phyloP scores from a whole-genome alignment of 2,113 vertebrate genomes.

The Pseudopodoces humilis region DNA sequence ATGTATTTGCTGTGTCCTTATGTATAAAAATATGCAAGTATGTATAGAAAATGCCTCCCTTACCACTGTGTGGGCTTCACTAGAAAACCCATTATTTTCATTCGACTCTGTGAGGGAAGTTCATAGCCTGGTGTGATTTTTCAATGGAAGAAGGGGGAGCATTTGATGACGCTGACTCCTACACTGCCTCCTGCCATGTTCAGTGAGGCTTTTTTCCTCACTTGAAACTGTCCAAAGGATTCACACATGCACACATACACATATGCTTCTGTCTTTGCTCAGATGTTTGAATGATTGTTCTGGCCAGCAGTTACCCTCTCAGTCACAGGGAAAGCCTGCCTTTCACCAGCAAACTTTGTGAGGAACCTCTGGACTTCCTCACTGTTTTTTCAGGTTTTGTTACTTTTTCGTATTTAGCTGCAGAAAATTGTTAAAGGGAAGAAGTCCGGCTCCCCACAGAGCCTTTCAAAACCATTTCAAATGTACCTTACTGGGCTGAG shows the following conservation, averaged over 20 bases:
- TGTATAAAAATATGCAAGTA: neutral
- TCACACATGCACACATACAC: neutral
- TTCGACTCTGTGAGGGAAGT: neutral
- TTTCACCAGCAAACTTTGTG: neutral
- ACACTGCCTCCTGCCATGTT: neutral
- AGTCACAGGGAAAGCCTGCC: neutral
- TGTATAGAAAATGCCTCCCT: neutral
- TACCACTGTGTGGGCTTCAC: neutral
- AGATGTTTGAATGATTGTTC: neutral
- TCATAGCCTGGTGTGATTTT: neutral
- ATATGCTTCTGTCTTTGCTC: neutral
- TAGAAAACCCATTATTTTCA: neutral
- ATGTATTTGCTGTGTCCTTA: rapidly evolving
- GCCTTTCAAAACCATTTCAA: neutral
- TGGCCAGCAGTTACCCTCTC: neutral
- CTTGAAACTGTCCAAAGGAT: neutral
- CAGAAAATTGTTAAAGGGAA: neutral
- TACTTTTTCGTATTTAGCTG: neutral
- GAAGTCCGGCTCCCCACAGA: neutral
- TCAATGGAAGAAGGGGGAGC: neutral
- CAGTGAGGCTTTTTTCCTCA: neutral
- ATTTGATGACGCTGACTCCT: neutral
- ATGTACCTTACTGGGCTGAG: neutral
- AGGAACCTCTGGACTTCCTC: neutral
- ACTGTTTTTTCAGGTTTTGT: neutral